These are phyloP conservation scores for Peucedramus taeniatus DNA, from an alignment of 2,113 vertebrate species.

Conservation along the genomic window DNA sequence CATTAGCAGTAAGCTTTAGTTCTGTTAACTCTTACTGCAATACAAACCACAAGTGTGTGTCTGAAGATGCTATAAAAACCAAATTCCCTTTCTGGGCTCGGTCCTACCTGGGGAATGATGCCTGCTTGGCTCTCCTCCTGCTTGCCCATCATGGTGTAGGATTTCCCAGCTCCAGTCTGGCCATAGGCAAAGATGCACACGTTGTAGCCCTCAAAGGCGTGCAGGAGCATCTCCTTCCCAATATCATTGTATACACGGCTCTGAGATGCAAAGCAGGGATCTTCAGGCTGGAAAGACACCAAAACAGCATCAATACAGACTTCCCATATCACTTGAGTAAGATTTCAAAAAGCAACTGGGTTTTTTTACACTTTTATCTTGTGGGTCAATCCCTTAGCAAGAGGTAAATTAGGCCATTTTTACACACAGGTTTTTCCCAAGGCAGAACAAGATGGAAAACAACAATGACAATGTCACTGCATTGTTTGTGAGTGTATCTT, in stretches of 20 bases:
- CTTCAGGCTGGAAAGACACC: slow-evolving; percentile 80
- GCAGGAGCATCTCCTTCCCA: slow-evolving; percentile 95
- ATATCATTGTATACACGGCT: slow-evolving; percentile 97
- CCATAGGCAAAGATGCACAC: slow-evolving; percentile 99
- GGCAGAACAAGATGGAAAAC: neutral
- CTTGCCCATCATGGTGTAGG: slow-evolving; percentile 99
- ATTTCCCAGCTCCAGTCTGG: slow-evolving; percentile 97
- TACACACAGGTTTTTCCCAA: neutral
- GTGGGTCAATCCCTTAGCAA: neutral
- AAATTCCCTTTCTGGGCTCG: neutral
- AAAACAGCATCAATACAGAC: neutral
- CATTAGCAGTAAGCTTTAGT: neutral
- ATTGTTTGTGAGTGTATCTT: neutral
- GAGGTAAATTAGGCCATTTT: neutral
- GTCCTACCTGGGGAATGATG: slow-evolving; percentile 96
- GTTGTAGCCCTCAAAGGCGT: slow-evolving; percentile 97
- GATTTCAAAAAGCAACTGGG: neutral
- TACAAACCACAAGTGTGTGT: neutral
- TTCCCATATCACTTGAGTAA: neutral
- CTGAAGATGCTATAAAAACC: neutral
- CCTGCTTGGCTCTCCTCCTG: slow-evolving; percentile 98
- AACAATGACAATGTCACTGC: neutral
- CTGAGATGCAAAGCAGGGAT: slow-evolving; percentile 93
- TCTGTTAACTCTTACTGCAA: neutral
- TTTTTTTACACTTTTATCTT: neutral